Base-by-base conservation (phyloP, 2,113 vertebrate species). In the Nettapus auritus region DNA sequence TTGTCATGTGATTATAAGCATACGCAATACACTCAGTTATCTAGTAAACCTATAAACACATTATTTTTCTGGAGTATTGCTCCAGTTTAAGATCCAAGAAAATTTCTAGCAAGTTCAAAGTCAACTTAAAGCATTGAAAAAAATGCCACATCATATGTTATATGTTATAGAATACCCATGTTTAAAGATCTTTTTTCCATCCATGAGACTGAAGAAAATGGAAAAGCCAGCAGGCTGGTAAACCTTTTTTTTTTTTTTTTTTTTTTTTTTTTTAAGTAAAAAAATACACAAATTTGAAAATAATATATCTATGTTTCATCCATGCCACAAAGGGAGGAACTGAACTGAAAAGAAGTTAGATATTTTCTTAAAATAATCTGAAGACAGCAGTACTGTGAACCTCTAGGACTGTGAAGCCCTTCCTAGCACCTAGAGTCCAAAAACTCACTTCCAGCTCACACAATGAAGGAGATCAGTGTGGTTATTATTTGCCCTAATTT, bases 41-140 rank as follows among this genome's bases (percentile, higher is more conserved):
- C n/a, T 63, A 44, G 5, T 0, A 84, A 53, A 48, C 4, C 1
- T 63, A 31, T 29, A 63, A 34, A 33, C 0, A 0, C 29, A 19
- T 23, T 70, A 40, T 64, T 70, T 55, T 74, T 68, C 25, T 55
- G 16, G 13, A 34, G 11, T 16, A 15, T 20, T 67, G 3, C 22
- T 64, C 17, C 17, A 64, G 36, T 40, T 64, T 67, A 74, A 67
- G 63, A 67, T 52, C 62, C 36, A 62, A 55, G 26, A 42, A 10
- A 29, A 53, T 34, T 93, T 53, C 17, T 22, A 63, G 3, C 8
- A 29, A 5, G 4, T 31, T 62, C 34, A 64, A 85, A 86, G 40
- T 38, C n/a, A 8, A 31, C 40, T 82, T 75, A 15, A 34, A 80
- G 48, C 11, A 38, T 3, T 44, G 13, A 69, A 73, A 83, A 48